Evolutionary conservation across 2,797 vertebrate genomes (phyloP).

Genomic region (Catostomus latipinnis): DNA sequence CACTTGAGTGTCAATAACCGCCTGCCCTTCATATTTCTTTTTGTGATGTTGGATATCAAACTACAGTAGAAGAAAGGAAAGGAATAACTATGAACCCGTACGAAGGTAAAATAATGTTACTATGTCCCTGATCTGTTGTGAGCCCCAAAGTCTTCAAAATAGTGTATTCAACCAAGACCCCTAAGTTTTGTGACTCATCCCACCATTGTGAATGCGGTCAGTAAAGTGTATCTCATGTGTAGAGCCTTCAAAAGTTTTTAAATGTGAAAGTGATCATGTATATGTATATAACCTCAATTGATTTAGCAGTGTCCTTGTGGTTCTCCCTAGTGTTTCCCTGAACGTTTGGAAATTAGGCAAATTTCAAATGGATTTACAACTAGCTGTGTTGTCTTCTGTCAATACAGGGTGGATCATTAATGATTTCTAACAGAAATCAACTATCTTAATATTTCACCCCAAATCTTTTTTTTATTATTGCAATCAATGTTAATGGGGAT

Average conservation of each 20-base stretch:
- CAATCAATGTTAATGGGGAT: no score
- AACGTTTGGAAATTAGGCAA: no score
- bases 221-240: no score
- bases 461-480: no score
- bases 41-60: constrained; percentile 43
- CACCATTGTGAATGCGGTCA: neutral
- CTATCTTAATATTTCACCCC: no score
- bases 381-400: no score
- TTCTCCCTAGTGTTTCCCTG: neutral
- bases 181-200: neutral
- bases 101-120: constrained; percentile 71
- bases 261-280: neutral
- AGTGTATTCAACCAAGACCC: neutral
- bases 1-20: constrained; percentile 17
- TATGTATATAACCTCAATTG: neutral
- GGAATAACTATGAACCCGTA: constrained; percentile 76
- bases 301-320: neutral
- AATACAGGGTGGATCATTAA: no score
- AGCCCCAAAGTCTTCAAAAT: neutral
- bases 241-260: neutral
- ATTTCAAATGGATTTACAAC: no score
- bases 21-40: constrained; percentile 32
- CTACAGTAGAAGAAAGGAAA: constrained; percentile 73
- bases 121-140: neutral
- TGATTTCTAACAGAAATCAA: no score